These are phyloP conservation scores for Wiebesia pumilae DNA, from an alignment of 1,140 invertebrate genomes.

Conservation along the genomic window DNA sequence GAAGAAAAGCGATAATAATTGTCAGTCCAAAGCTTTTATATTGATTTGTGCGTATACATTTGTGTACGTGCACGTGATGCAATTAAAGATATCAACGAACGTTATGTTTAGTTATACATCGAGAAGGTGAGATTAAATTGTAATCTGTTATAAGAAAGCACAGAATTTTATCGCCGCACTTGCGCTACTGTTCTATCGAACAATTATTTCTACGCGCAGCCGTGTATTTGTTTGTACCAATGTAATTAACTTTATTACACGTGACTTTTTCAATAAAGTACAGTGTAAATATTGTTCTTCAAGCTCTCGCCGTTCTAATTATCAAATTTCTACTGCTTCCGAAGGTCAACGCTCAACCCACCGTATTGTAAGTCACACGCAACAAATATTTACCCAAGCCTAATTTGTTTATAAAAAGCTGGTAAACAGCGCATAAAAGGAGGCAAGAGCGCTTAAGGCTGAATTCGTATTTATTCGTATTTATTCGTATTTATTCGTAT, in stretches of 20 bases:
- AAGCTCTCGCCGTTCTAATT: background rate
- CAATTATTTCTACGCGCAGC: background rate
- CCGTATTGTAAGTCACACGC: no score
- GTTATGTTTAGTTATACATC: background rate
- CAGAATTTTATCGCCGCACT: background rate
- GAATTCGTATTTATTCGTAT: no score
- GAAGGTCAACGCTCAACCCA: no score
- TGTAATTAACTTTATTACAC: background rate
- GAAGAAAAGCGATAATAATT: background rate
- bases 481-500: no score
- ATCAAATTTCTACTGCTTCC: no score
- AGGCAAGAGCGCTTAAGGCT: no score
- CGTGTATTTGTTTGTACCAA: background rate
- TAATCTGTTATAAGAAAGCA: slow-evolving; percentile 5
- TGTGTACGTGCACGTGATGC: background rate
- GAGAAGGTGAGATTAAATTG: slow-evolving; percentile 23
- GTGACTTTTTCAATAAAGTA: background rate
- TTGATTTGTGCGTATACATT: slow-evolving; percentile 9
- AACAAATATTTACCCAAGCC: background rate
- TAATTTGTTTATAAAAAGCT: background rate
- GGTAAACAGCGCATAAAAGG: background rate
- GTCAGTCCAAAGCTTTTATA: background rate
- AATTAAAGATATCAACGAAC: background rate
- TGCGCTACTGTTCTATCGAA: background rate
- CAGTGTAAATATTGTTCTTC: background rate